phyloP scores from a whole-genome alignment of 2,797 vertebrate species.

The Leptoclinus maculatus region DNA sequence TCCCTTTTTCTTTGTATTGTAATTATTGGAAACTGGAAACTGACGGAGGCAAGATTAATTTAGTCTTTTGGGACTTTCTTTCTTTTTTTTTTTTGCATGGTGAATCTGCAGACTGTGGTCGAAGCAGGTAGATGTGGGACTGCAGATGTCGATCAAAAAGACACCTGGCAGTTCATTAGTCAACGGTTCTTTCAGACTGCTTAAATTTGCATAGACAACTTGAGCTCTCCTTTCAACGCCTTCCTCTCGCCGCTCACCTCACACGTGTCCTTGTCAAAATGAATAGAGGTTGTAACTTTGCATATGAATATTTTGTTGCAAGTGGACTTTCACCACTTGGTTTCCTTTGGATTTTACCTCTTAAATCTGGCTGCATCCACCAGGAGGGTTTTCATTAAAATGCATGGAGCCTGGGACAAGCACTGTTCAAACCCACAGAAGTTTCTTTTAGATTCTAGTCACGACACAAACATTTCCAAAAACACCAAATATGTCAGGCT shows the following conservation, averaged over 20 bases:
- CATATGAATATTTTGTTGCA: conserved; percentile 35
- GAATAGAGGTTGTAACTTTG: conserved; percentile 43
- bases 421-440: conserved; percentile 29
- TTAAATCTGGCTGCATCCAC: conserved; percentile 33
- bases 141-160: conserved; percentile 59
- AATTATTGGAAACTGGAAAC: conserved; percentile 23
- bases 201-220: conserved; percentile 69
- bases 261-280: conserved; percentile 50
- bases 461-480: conserved; percentile 50
- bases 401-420: conserved; percentile 25
- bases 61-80: background rate
- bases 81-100: conserved; percentile 4
- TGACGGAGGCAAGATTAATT: background rate
- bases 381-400: conserved; percentile 45
- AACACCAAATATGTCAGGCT: conserved; percentile 39
- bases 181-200: conserved; percentile 52
- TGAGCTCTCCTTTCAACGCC: conserved; percentile 50
- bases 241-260: conserved; percentile 48
- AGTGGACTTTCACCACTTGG: conserved; percentile 28
- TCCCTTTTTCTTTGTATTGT: conserved; percentile 10
- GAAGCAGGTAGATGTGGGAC: conserved; percentile 34
- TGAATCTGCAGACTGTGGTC: conserved; percentile 8
- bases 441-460: conserved; percentile 46
- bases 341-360: conserved; percentile 56
- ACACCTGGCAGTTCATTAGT: conserved; percentile 73